Conservation (phyloP, 2,888 invertebrate species). For the Drosophila ochracea region DNA sequence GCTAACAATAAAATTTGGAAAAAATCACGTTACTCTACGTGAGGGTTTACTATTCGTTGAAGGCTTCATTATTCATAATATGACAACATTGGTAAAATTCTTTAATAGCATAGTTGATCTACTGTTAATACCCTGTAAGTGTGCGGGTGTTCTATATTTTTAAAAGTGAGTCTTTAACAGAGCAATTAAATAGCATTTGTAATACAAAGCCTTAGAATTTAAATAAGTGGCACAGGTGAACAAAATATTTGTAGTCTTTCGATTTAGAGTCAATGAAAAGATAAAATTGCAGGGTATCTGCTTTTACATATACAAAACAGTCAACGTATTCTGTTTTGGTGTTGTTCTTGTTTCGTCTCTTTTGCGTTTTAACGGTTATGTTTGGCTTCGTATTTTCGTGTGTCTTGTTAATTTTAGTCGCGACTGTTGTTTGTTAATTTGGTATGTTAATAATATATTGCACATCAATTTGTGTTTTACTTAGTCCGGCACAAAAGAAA, state of each 20-base stretch:
- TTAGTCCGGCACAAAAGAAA: constrained; percentile 13
- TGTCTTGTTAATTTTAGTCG: constrained; percentile 9
- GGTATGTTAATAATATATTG: constrained; percentile 1
- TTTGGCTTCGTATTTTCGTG: constrained; percentile 22
- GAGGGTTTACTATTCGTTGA: neutral
- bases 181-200: neutral
- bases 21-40: neutral
- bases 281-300: constrained; percentile 7
- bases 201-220: neutral
- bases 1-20: neutral
- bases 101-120: neutral
- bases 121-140: neutral
- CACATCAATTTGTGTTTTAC: constrained; percentile 3
- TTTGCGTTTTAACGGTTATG: neutral
- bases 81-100: neutral
- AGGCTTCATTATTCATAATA: neutral
- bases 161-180: neutral
- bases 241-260: neutral
- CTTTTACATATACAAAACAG: neutral
- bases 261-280: neutral
- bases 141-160: neutral
- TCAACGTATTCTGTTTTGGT: constrained; percentile 2
- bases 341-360: constrained; percentile 3
- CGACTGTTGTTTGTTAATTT: constrained; percentile 16
- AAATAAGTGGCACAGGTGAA: neutral